Conservation (phyloP, 2,888 invertebrate genomes). For the Phania funesta region DNA sequence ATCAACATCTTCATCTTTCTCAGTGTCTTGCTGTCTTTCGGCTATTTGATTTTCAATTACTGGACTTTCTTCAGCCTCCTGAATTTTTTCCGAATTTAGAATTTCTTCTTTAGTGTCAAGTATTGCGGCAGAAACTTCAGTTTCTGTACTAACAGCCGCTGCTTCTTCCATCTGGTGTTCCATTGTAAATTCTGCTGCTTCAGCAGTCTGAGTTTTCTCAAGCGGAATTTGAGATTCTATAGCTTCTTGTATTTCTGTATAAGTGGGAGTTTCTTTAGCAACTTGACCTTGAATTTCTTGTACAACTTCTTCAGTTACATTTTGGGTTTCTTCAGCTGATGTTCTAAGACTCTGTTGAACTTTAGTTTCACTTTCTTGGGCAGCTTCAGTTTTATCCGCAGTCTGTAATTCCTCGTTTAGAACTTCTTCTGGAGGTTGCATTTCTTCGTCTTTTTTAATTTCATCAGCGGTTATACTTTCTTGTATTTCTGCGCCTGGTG, state of each 20-base stretch:
- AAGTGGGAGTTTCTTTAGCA: slow-evolving; percentile 6
- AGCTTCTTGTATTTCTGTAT: background rate
- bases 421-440: background rate
- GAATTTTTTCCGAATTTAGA: background rate
- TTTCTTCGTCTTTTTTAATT: background rate
- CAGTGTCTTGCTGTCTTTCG: slow-evolving; percentile 22
- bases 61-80: background rate
- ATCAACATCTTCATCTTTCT: slow-evolving; percentile 9
- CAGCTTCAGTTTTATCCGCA: background rate
- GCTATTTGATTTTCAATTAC: no score
- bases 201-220: slow-evolving; percentile 21
- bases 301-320: slow-evolving; percentile 25
- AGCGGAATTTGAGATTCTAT: slow-evolving; percentile 22
- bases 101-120: background rate
- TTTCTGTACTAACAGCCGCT: slow-evolving; percentile 66
- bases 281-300: slow-evolving; percentile 56
- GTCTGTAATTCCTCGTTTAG: background rate
- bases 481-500: background rate
- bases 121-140: slow-evolving; percentile 2
- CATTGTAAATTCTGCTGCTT: slow-evolving; percentile 67
- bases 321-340: slow-evolving; percentile 4
- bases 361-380: background rate
- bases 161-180: slow-evolving; percentile 55
- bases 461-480: background rate
- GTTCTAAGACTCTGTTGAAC: background rate